Evolutionary conservation across 2,797 vertebrate genomes (phyloP), one percentile per base, ranked within the genome.

Genomic region (Trematomus bernacchii): DNA sequence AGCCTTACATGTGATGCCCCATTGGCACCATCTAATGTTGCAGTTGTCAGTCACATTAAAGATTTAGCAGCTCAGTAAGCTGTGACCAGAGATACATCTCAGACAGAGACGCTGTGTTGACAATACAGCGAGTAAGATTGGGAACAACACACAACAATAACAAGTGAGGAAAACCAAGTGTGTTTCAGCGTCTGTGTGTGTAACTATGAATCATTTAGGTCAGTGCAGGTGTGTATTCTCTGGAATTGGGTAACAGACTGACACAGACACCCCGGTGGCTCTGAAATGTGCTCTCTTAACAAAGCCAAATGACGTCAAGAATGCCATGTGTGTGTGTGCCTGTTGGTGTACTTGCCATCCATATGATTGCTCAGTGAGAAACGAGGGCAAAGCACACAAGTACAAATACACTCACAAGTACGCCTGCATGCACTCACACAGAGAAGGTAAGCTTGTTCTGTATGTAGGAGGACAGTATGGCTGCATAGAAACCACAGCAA

Each of bases 291-390:
- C 88, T 89, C 85, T 53, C 67, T 47, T 40, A 69, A 74, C 71
- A 40, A 67, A 88, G 92, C 90, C 92, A 93, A 91, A 87, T 93
- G 90, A 94, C 91, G 93, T 91, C 90, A 91, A 72, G 57, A 70
- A 50, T 15, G 7, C 19, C 21, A 37, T 42, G n/a, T 51, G 61
- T 44, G 40, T 19, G 52, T 47, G 48, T 43, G 67, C 9, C 64
- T 19, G 63, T 40, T 27, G 50, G 23, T 43, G 57, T 18, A 12
- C 21, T 50, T 40, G 19, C 57, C 55, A 77, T 71, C 43, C 73
- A 77, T 84, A 72, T 46, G 72, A 80, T 14, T 44, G 72, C 76
- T 59, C 64, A 18, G 74, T 75, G 71, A 80, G 61, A 83, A 87
- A 85, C 5, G 14, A 80, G 57, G 80, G 43, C 14, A 59, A 70